phyloP scores from a whole-genome alignment of 1,140 invertebrate genomes.

The Melitaea cinxia region DNA sequence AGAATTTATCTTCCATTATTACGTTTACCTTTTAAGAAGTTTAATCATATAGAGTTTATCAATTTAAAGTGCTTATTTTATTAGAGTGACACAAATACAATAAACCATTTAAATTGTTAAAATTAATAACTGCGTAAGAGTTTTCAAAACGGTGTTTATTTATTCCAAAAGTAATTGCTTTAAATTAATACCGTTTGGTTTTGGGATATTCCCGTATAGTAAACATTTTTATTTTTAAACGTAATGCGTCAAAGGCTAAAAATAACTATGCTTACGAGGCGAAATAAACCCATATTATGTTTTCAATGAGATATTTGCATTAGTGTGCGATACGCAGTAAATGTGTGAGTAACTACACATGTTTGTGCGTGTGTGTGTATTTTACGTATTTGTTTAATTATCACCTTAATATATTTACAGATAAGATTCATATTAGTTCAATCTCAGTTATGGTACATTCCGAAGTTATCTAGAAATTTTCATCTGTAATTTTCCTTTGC shows the following conservation, averaged over 20 bases:
- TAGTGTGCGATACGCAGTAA: background rate
- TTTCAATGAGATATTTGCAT: background rate
- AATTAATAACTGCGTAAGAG: too few relatives aligned
- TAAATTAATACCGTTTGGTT: too few relatives aligned
- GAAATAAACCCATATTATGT: background rate
- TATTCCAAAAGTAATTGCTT: too few relatives aligned
- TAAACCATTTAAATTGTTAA: too few relatives aligned
- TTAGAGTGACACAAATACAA: too few relatives aligned
- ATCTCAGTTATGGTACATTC: constrained; percentile 8
- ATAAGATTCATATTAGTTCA: constrained; percentile 14
- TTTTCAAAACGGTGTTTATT: too few relatives aligned
- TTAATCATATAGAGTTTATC: too few relatives aligned
- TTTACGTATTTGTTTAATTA: background rate
- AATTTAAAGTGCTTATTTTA: too few relatives aligned
- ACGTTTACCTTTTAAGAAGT: too few relatives aligned
- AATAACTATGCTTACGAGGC: background rate
- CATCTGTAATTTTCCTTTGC: constrained; percentile 33
- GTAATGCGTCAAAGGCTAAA: background rate
- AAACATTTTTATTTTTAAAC: constrained; percentile 4
- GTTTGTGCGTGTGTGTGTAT: background rate
- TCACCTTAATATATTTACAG: background rate
- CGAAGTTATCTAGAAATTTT: constrained; percentile 18
- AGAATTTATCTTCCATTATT: too few relatives aligned
- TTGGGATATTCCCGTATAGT: background rate
- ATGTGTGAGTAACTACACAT: constrained; percentile 7